Evolutionary conservation across 2,797 vertebrate species (phyloP).

Genomic region (Chaenodraco wilsoni): DNA sequence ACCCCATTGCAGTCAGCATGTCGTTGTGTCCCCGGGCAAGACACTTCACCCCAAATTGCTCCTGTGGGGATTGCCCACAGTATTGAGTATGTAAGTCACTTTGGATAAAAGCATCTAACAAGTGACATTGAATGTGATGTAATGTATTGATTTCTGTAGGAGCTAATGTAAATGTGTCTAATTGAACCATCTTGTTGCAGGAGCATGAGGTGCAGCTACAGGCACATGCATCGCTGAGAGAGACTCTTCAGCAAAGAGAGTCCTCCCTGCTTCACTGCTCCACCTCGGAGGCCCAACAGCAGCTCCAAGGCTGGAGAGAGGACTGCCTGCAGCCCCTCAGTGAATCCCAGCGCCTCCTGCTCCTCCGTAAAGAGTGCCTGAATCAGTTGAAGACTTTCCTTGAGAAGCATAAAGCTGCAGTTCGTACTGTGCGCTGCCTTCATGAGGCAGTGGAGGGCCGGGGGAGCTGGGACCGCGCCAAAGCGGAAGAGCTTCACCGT

Average conservation of each 20-base stretch:
- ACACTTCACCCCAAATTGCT: no score
- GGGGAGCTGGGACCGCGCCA: conserved; percentile 87
- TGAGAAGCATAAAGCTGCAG: conserved; percentile 71
- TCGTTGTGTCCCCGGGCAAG: no score
- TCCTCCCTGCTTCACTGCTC: conserved; percentile 82
- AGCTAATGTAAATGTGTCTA: conserved; percentile 28
- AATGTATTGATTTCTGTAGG: conserved; percentile 14
- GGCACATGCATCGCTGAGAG: conserved; percentile 75
- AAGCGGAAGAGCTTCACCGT: conserved; percentile 85
- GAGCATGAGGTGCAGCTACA: conserved; percentile 84
- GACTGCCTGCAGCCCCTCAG: conserved; percentile 90
- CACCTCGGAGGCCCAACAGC: conserved; percentile 83
- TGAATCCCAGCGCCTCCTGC: conserved; percentile 87
- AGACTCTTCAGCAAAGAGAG: conserved; percentile 82
- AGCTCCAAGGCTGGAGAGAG: conserved; percentile 86
- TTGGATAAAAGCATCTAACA: no score
- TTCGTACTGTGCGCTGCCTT: conserved; percentile 76
- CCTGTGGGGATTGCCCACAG: no score
- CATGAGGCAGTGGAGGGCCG: conserved; percentile 86
- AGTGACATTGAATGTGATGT: no score
- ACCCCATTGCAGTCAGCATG: no score
- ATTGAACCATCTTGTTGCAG: conserved; percentile 74
- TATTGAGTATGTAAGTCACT: no score
- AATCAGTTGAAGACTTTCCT: conserved; percentile 84
- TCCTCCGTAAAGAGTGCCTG: conserved; percentile 84